phyloP scores from a whole-genome alignment of 1,140 invertebrate genomes.

The Araneus ventricosus region DNA sequence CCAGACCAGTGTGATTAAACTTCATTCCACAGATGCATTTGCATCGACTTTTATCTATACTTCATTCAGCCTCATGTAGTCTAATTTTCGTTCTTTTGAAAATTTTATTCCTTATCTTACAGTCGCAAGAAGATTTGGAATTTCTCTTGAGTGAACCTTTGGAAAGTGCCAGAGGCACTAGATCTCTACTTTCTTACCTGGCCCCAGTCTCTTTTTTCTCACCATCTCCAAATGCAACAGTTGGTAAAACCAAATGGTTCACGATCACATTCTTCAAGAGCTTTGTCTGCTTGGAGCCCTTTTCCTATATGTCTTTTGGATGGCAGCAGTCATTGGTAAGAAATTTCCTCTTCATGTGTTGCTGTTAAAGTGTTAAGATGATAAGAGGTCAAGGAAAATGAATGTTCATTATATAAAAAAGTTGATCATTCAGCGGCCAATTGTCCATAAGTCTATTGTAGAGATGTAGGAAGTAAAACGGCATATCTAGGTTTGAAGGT shows the following conservation, averaged over 20 bases:
- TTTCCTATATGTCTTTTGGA: constrained; percentile 94
- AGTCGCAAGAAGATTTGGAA: constrained; percentile 58
- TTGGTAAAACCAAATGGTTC: constrained; percentile 88
- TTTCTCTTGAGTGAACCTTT: constrained; percentile 30
- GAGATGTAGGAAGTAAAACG: too few relatives aligned
- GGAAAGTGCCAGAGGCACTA: constrained; percentile 66
- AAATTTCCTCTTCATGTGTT: not conserved
- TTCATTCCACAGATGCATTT: too few relatives aligned
- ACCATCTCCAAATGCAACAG: constrained; percentile 89
- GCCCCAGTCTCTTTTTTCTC: constrained; percentile 87
- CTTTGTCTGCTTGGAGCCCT: constrained; percentile 91
- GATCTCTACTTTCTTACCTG: constrained; percentile 87
- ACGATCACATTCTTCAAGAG: constrained; percentile 92
- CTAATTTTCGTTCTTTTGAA: not conserved
- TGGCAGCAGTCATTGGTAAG: constrained; percentile 94
- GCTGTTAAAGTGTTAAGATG: too few relatives aligned
- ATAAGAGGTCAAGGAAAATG: too few relatives aligned
- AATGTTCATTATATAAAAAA: too few relatives aligned
- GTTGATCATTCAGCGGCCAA: too few relatives aligned
- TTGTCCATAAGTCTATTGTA: too few relatives aligned
- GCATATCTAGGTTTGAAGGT: too few relatives aligned
- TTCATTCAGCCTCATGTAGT: not conserved
- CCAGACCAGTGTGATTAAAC: too few relatives aligned
- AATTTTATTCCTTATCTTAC: not conserved
- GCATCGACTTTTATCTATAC: not conserved